A percentile compares a stretch with the other conserved stretches of the same genome.
Evolutionary conservation across 2,797 vertebrate species (phyloP).

Genomic region (Coregonus suidteri): DNA sequence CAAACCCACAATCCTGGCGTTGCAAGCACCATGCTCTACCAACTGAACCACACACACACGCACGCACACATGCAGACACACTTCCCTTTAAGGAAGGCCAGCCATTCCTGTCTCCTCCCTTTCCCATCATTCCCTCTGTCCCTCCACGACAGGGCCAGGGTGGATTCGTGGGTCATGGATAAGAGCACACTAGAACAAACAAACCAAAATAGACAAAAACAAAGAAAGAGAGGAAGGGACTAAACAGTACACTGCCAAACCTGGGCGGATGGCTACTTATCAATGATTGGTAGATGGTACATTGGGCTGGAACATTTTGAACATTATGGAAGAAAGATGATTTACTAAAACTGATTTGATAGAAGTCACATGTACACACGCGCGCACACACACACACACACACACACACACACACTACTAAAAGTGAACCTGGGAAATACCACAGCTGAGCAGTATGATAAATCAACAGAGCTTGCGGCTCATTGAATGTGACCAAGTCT

Average conservation of each 20-base stretch:
- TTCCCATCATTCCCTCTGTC: neutral
- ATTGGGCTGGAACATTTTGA: neutral
- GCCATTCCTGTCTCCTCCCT: slow-evolving; percentile 1
- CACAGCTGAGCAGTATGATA: slow-evolving; percentile 38
- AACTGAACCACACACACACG: no score
- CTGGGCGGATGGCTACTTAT: neutral
- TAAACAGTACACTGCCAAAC: neutral
- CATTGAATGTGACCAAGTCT: slow-evolving; percentile 41
- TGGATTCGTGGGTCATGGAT: neutral
- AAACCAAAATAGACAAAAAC: slow-evolving; percentile 11
- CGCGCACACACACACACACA: neutral
- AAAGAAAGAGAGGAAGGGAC: slow-evolving; percentile 13
- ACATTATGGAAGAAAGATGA: neutral
- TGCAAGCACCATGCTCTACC: no score
- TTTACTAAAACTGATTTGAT: neutral
- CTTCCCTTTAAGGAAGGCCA: neutral
- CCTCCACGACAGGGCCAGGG: neutral
- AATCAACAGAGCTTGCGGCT: slow-evolving; percentile 37
- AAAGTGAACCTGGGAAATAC: slow-evolving; percentile 39
- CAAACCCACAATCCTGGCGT: no score
- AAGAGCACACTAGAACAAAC: slow-evolving; percentile 14
- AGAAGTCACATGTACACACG: neutral
- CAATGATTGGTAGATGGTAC: neutral
- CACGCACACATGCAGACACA: neutral
- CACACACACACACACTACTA: neutral